Evolutionary conservation across 1,140 invertebrate genomes (phyloP).

Genomic region (Eupeodes corollae): DNA sequence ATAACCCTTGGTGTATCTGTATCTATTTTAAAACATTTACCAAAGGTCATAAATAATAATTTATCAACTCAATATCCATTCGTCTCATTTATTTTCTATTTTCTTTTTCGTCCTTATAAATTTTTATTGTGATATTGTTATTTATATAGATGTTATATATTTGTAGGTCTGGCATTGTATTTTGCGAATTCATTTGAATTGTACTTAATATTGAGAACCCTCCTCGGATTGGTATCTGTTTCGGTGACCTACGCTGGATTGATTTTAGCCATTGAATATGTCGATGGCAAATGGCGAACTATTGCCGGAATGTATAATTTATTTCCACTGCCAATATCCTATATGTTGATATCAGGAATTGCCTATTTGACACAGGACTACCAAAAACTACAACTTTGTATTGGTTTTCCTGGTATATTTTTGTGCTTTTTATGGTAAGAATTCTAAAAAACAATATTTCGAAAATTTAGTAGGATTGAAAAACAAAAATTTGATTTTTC

Average conservation of each 20-base stretch:
- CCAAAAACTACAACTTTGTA: conserved; percentile 56
- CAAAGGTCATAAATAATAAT: too few species aligned
- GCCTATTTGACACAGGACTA: conserved; percentile 62
- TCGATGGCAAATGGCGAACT: conserved; percentile 62
- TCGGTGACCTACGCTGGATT: conserved; percentile 62
- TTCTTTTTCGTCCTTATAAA: background rate
- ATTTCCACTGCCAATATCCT: conserved; percentile 58
- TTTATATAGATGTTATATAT: too few species aligned
- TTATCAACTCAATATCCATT: too few species aligned
- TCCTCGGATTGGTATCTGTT: conserved; percentile 57
- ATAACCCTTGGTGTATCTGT: too few species aligned
- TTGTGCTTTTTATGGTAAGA: conserved; percentile 53
- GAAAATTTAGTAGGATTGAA: too few species aligned
- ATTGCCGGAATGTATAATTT: conserved; percentile 61
- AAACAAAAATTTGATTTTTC: background rate
- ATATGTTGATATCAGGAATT: conserved; percentile 57
- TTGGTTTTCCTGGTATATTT: conserved; percentile 55
- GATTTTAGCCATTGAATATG: conserved; percentile 57
- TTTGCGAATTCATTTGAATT: conserved; percentile 52
- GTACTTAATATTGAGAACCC: conserved; percentile 48
- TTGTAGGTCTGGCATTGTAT: conserved; percentile 45
- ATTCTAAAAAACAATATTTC: conserved; percentile 1
- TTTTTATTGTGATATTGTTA: background rate
- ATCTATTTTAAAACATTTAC: too few species aligned
- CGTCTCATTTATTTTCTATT: too few species aligned